Percentiles rank a stretch among this genome's conserved stretches.
Evolutionary conservation across 2,888 invertebrate genomes (phyloP).

Genomic region (Cephus sareptanus): DNA sequence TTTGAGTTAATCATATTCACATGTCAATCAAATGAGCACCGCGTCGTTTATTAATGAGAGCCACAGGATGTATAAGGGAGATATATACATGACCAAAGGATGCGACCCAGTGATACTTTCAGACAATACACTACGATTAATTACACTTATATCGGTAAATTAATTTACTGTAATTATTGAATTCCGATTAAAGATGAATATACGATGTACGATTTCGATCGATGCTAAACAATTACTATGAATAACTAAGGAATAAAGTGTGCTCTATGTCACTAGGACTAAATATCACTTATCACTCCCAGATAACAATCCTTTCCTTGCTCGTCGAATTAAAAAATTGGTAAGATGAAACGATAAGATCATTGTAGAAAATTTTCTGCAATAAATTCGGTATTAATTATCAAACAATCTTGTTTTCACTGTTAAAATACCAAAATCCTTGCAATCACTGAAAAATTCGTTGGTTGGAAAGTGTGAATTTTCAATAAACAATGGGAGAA

Average conservation of each 20-base stretch:
- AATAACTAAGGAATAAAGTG: constrained; percentile 64
- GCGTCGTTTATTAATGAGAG: background rate
- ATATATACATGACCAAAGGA: constrained; percentile 50
- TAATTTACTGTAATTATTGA: constrained; percentile 61
- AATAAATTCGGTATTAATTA: no score
- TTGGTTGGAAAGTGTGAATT: no score
- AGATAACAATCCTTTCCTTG: no score
- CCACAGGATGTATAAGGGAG: background rate
- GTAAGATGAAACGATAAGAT: no score
- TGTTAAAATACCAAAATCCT: no score
- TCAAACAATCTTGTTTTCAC: no score
- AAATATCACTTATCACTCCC: no score
- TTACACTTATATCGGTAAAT: constrained; percentile 63
- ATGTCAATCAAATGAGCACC: background rate
- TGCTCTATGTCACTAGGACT: constrained; percentile 58
- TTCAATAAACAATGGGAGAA: no score
- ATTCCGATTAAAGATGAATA: constrained; percentile 53
- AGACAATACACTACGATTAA: constrained; percentile 65
- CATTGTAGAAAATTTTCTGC: no score
- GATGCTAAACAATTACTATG: constrained; percentile 64
- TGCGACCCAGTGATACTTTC: constrained; percentile 63
- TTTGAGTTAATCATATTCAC: background rate
- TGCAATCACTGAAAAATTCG: no score
- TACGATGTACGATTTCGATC: constrained; percentile 57
- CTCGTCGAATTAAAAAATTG: no score